A percentile compares a stretch with the other conserved stretches of the same genome.
These are phyloP conservation scores for Zonotrichia albicollis DNA, from an alignment of 2,797 vertebrate genomes.

Conservation along the genomic window DNA sequence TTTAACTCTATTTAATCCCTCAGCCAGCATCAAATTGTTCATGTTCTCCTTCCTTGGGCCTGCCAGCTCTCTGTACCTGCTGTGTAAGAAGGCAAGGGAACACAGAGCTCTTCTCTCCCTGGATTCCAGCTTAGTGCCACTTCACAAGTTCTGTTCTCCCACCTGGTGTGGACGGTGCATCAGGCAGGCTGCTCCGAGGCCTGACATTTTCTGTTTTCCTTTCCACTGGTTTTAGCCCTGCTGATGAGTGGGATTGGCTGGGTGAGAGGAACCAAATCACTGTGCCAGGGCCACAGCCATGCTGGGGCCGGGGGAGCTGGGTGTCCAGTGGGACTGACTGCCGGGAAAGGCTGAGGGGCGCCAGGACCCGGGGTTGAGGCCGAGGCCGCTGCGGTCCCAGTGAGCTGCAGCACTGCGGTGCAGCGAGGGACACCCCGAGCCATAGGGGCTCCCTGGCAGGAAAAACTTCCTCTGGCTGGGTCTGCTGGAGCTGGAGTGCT, in stretches of 20 bases:
- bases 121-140: neutral
- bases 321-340: accelerated
- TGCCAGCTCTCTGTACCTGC: accelerated
- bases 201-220: neutral
- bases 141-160: accelerated
- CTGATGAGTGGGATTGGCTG: neutral
- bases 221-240: neutral
- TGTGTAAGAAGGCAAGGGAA: neutral
- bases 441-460: accelerated
- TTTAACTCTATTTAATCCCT: neutral
- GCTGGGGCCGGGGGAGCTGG: neutral
- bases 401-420: accelerated
- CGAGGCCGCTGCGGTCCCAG: accelerated
- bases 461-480: neutral
- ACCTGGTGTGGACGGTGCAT: accelerated
- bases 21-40: neutral
- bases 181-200: accelerated
- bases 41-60: accelerated
- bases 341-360: accelerated
- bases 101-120: too few species aligned
- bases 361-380: neutral
- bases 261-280: neutral
- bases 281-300: neutral
- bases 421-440: neutral
- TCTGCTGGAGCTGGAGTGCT: accelerated